Percentiles rank a stretch among this genome's conserved stretches.
Evolutionary conservation across 1,140 invertebrate genomes (phyloP).

Genomic region (Zaprionus inermis): DNA sequence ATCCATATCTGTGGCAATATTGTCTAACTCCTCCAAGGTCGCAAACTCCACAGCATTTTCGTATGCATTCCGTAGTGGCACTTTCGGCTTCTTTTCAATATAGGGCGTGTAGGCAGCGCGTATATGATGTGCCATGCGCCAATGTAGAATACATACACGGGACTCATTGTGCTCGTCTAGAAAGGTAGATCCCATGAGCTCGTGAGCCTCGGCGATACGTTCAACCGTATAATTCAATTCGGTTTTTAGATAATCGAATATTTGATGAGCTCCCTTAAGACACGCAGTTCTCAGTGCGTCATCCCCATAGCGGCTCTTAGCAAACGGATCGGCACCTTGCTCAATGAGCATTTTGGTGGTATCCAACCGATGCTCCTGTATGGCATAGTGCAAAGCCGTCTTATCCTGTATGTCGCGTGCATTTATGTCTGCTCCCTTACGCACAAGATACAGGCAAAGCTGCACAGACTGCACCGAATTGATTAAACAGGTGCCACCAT

Average conservation of each 20-base stretch:
- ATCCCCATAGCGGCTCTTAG: slow-evolving; percentile 92
- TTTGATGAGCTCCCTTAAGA: slow-evolving; percentile 92
- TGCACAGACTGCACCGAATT: slow-evolving; percentile 95
- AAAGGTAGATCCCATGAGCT: slow-evolving; percentile 90
- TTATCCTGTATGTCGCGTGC: slow-evolving; percentile 95
- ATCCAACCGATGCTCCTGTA: slow-evolving; percentile 94
- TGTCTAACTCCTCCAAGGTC: slow-evolving; percentile 89
- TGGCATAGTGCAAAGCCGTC: slow-evolving; percentile 96
- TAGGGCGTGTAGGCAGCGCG: slow-evolving; percentile 81
- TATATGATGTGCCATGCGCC: slow-evolving; percentile 88
- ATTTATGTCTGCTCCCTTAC: slow-evolving; percentile 92
- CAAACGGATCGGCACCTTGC: slow-evolving; percentile 91
- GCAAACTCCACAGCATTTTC: slow-evolving; percentile 89
- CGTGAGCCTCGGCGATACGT: slow-evolving; percentile 92
- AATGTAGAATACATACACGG: slow-evolving; percentile 87
- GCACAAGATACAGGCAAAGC: slow-evolving; percentile 92
- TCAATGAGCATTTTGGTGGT: slow-evolving; percentile 93
- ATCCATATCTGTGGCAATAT: slow-evolving; percentile 90
- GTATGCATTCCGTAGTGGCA: slow-evolving; percentile 87
- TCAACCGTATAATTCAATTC: slow-evolving; percentile 87
- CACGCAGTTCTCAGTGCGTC: slow-evolving; percentile 96
- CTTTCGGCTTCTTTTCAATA: slow-evolving; percentile 85
- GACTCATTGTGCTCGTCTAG: slow-evolving; percentile 93
- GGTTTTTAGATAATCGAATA: slow-evolving; percentile 91
- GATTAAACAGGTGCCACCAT: slow-evolving; percentile 96